Percentiles rank a stretch among this genome's conserved stretches.
Evolutionary conservation across 2,797 vertebrate species (phyloP).

Genomic region (Gambusia yucatana): DNA sequence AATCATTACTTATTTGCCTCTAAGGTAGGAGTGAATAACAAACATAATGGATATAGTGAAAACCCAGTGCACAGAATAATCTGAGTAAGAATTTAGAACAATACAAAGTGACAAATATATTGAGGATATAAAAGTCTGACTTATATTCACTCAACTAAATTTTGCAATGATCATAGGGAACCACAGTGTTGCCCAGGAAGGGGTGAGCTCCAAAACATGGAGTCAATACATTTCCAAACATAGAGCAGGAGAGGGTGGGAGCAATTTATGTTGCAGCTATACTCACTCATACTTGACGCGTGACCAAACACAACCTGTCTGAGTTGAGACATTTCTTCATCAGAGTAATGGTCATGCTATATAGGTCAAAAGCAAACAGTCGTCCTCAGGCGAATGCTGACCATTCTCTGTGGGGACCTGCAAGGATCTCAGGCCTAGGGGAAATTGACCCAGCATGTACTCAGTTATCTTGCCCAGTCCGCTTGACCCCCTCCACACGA

Average conservation of each 20-base stretch:
- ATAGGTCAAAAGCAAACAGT: constrained; percentile 71
- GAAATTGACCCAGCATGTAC: constrained; percentile 83
- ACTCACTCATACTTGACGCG: constrained; percentile 43
- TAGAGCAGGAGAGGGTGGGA: constrained; percentile 50
- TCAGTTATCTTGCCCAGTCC: constrained; percentile 78
- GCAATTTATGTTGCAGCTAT: constrained; percentile 66
- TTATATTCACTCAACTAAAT: constrained; percentile 56
- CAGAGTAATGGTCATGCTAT: constrained; percentile 61
- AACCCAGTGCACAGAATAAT: not conserved
- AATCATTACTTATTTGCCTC: not conserved
- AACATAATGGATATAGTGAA: not conserved
- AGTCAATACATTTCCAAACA: constrained; percentile 66
- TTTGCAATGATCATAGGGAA: constrained; percentile 50
- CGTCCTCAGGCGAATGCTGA: constrained; percentile 66
- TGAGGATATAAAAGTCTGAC: constrained; percentile 13
- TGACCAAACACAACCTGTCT: constrained; percentile 59
- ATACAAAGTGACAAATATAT: constrained; percentile 6
- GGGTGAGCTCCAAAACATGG: constrained; percentile 54
- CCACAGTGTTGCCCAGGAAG: constrained; percentile 47
- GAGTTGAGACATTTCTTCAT: constrained; percentile 57
- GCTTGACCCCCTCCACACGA: constrained; percentile 75
- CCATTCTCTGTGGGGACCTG: constrained; percentile 65
- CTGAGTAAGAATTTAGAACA: not conserved
- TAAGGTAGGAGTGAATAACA: not conserved
- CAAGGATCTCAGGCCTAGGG: constrained; percentile 62